Base-by-base conservation (phyloP, 2,888 invertebrate genomes). In the Hoplodrina ambigua region DNA sequence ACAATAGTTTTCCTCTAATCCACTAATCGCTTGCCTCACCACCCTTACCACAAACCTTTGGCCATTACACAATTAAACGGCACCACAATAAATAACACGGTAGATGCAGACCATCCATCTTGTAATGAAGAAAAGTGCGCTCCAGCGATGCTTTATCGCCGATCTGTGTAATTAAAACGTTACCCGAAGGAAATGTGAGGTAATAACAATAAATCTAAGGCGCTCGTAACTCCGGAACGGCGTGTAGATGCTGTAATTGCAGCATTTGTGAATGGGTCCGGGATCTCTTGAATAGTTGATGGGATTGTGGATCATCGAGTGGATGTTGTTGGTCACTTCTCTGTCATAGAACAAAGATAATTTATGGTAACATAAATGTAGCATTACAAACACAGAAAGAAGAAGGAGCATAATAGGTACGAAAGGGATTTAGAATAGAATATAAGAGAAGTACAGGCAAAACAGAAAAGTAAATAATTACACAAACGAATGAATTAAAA, bases 141-240 rank as follows among this genome's bases (percentile, higher is more conserved):
- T 92, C 92, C 88, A 90, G 88, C 92, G 94, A 94, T 95, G 94
- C 85, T 95, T 96, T 95, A 95, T 95, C 94, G 93, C 83, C 95
- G 95, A 96, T 95, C 96, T 94, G 92, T 94, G 96, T 96, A 96
- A 96, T 96, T 96, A 95, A 95, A 96, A 95, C 95, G 96, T 95
- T 94, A 92, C 95, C 94, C 95, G 90, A 88, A 95, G 95, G 95
- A 95, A 95, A 95, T 94, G 94, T 92, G 91, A 89, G 92, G 95
- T 91, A 95, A 95, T 96, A 95, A 95, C 94, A 92, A 94, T 96
- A 96, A 96, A 96, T 96, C 95, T 93, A 87, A 83, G 85, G 84
- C 85, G 88, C 84, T 88, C 88, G 90, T 88, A 88, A 90, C 88
- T 79, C 80, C 52, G 49, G 55, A 66, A 66, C 65, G 69, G 72